Evolutionary conservation across 2,113 vertebrate genomes (phyloP).

Genomic region (Tricholaema leucomelas): DNA sequence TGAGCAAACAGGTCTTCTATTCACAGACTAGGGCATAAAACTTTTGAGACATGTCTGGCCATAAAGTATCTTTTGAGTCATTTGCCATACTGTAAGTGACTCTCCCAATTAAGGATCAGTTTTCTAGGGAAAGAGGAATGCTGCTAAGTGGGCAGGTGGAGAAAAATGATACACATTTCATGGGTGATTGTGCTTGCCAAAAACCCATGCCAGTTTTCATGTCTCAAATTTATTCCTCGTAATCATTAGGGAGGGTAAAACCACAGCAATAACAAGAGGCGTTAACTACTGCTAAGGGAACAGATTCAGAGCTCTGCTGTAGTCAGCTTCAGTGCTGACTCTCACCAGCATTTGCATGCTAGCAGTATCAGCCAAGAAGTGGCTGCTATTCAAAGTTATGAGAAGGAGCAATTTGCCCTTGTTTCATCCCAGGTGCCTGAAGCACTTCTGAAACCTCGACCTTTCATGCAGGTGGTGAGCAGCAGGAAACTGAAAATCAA

Average conservation of each 20-base stretch:
- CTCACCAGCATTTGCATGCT: not conserved
- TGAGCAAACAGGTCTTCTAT: not conserved
- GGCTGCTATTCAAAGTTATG: not conserved
- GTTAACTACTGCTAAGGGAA: not conserved
- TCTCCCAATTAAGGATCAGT: not conserved
- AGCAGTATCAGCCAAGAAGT: not conserved
- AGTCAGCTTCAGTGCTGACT: not conserved
- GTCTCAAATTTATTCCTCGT: not conserved
- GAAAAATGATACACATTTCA: not conserved
- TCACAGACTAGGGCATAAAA: not conserved
- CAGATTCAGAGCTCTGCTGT: not conserved
- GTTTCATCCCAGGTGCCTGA: accelerated
- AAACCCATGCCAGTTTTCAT: not conserved
- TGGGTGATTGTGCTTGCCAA: not conserved
- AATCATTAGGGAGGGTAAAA: constrained; percentile 30
- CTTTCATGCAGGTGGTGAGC: not conserved
- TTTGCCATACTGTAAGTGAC: not conserved
- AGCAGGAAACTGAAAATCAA: not conserved
- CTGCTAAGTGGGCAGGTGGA: not conserved
- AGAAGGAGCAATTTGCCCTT: not conserved
- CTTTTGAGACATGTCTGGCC: not conserved
- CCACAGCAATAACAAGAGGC: not conserved
- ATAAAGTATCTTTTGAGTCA: not conserved
- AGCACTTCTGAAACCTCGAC: not conserved
- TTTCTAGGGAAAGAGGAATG: not conserved